A percentile compares a stretch with the other conserved stretches of the same genome.
Evolutionary conservation across 2,888 invertebrate genomes (phyloP).

Genomic region (Lypha dubia): DNA sequence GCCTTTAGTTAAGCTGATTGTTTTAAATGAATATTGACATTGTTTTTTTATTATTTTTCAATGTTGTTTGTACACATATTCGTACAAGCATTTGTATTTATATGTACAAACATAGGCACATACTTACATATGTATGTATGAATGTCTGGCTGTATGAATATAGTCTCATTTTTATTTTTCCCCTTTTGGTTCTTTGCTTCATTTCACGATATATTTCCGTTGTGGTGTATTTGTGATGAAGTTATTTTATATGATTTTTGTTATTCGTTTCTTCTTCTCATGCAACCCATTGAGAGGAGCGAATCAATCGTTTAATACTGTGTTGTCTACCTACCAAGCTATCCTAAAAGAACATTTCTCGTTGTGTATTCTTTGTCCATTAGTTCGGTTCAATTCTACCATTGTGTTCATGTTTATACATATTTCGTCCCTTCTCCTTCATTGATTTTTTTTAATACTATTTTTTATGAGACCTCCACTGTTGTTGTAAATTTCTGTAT

Average conservation of each 20-base stretch:
- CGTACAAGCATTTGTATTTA: neutral
- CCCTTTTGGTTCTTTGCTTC: neutral
- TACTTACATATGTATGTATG: neutral
- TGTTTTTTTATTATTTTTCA: neutral
- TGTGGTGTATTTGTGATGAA: constrained; percentile 19
- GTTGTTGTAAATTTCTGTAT: constrained; percentile 34
- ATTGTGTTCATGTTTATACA: constrained; percentile 14
- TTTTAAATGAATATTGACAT: constrained; percentile 7
- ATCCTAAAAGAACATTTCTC: constrained; percentile 45
- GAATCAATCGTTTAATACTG: constrained; percentile 29
- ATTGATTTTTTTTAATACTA: constrained; percentile 24
- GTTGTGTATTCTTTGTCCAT: constrained; percentile 11
- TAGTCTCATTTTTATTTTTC: neutral
- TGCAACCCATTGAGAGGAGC: neutral
- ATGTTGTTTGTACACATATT: neutral
- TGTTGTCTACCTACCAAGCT: constrained; percentile 11
- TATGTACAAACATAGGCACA: neutral
- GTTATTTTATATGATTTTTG: neutral
- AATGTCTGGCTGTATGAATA: neutral
- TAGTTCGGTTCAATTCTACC: constrained; percentile 8
- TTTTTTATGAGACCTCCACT: constrained; percentile 2
- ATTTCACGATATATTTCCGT: neutral
- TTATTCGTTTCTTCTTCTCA: neutral
- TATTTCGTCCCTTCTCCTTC: constrained; percentile 7
- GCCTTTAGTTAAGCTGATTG: neutral